Evolutionary conservation across 2,888 invertebrate genomes (phyloP).

Genomic region (Xestia xanthographa): DNA sequence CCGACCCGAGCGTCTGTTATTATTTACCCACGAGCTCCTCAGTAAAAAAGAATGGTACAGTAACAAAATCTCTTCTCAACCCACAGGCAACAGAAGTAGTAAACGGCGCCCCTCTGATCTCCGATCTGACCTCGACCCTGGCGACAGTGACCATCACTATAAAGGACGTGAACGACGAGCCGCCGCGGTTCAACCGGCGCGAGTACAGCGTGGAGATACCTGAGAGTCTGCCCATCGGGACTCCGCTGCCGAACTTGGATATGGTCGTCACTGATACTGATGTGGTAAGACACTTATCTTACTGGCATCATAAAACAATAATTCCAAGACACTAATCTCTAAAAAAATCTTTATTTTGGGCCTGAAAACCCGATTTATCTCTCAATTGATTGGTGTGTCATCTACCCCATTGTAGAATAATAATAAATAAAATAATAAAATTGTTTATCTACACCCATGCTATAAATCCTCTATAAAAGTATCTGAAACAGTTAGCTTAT

Average conservation of each 20-base stretch:
- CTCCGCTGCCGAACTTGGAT: slow-evolving; percentile 94
- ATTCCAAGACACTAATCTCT: too few species aligned
- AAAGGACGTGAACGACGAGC: slow-evolving; percentile 97
- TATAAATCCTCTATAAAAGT: too few species aligned
- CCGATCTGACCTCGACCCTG: slow-evolving; percentile 92
- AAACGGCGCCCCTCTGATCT: slow-evolving; percentile 92
- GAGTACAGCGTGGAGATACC: slow-evolving; percentile 95
- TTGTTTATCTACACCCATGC: too few species aligned
- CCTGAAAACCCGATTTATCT: too few species aligned
- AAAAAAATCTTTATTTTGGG: too few species aligned
- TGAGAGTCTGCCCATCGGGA: slow-evolving; percentile 95
- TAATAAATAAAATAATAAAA: too few species aligned
- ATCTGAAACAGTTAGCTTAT: too few species aligned
- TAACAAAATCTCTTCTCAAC: background rate
- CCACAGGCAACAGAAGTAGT: slow-evolving; percentile 94
- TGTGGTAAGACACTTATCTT: slow-evolving; percentile 92
- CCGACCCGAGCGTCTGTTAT: background rate
- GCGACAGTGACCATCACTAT: slow-evolving; percentile 95
- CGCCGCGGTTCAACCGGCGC: slow-evolving; percentile 95
- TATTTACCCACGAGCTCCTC: background rate
- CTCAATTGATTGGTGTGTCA: too few species aligned
- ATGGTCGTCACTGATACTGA: slow-evolving; percentile 97
- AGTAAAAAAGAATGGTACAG: background rate
- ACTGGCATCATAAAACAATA: too few species aligned
- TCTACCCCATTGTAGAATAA: too few species aligned